Evolutionary conservation across 92 coral and sea anemone genomes (phyloP), one percentile per base, ranked within the genome.

Genomic region (Zoanthus gigantus): DNA sequence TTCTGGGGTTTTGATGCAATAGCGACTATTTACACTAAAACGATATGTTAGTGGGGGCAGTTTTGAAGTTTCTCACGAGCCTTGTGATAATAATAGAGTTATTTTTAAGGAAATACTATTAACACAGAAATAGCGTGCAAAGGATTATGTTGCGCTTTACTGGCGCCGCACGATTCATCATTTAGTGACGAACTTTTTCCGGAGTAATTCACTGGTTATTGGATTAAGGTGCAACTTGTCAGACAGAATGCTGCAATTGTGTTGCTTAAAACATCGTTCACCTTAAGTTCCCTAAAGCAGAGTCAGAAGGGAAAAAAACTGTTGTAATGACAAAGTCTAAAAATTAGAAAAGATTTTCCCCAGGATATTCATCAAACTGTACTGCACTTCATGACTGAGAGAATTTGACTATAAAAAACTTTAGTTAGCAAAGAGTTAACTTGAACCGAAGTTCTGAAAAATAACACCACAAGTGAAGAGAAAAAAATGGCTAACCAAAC

Each of bases 401-500:
- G 15, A 0, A 14, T 58, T 7, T 7, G 13, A 9, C 10, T 67
- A 9, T 67, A 6, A 67, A 18, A 18, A 2, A 67, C 72, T 67
- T 2, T 18, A 9, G 72, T 9, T 15, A 37, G 1, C 42, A 2
- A 37, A 37, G 42, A 9, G 60, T 57, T 13, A 16, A 4, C 5
- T 72, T 37, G 34, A 10, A 30, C 45, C 44, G 74, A 13, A 29
- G 46, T 9, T 30, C 46, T 37, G 42, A 42, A n/a, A 23, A 74
- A 23, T 30, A 0, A 42, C 18, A 47, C 16, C 18, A 47, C 16
- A 47, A 47, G 32, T 28, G n/a, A 48, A 28, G 11, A 57, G 29
- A 50, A 18, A 74, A 17, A 12, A 14, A 47, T 81, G 85, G 75
- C 73, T 14, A 81, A 81, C 23, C 46, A 73, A 68, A 66, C 76